Evolutionary conservation across 2,797 vertebrate genomes (phyloP).

Genomic region (Perodicticus potto): DNA sequence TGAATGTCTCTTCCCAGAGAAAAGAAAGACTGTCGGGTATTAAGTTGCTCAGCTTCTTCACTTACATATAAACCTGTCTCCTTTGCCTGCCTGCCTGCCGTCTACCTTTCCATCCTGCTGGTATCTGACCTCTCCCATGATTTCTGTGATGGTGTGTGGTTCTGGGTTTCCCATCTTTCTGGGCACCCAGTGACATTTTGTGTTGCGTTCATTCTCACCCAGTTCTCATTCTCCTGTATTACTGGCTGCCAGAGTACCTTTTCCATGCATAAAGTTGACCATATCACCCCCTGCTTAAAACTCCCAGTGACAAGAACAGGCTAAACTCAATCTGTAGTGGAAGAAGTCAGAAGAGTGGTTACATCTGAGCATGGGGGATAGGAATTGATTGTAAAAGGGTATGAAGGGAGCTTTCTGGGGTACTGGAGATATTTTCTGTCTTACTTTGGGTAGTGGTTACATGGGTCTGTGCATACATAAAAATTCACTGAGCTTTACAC

Average conservation of each 20-base stretch:
- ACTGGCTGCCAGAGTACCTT: not conserved
- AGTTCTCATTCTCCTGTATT: not conserved
- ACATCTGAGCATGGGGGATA: not conserved
- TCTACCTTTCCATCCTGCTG: not conserved
- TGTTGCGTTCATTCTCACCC: slow-evolving; percentile 6
- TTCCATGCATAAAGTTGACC: not conserved
- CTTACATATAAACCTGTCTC: not conserved
- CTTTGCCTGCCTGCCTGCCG: not conserved
- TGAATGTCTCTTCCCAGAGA: slow-evolving; percentile 64
- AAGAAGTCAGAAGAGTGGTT: slow-evolving; percentile 33
- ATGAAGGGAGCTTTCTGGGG: not conserved
- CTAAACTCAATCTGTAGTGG: not conserved
- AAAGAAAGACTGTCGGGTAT: slow-evolving; percentile 21
- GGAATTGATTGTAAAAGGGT: not conserved
- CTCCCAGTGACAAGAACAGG: not conserved
- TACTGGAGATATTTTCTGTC: slow-evolving; percentile 4
- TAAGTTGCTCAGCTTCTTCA: not conserved
- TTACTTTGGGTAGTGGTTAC: slow-evolving; percentile 12
- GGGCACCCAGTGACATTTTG: not conserved
- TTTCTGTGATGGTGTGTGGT: not conserved
- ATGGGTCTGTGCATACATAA: not conserved
- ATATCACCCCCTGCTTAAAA: not conserved
- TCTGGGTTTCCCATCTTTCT: not conserved
- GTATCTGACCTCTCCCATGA: not conserved
- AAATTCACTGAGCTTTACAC: not conserved